These are phyloP conservation scores for Scaptomyza parva DNA, from an alignment of 2,888 invertebrate species.

Conservation along the genomic window DNA sequence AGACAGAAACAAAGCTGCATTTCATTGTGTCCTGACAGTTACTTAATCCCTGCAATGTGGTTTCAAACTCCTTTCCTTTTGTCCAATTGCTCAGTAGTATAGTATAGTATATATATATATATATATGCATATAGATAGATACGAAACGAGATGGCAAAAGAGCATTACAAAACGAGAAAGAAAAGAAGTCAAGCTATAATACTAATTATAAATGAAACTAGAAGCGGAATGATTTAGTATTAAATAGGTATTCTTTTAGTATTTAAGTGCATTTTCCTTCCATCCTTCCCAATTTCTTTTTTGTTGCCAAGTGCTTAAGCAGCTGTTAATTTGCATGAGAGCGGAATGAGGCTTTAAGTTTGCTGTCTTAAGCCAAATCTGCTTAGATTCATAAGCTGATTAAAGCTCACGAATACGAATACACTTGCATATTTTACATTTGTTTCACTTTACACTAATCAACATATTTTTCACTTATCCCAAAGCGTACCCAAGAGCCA, in stretches of 20 bases:
- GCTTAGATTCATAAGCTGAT: slow-evolving; percentile 40
- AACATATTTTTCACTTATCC: slow-evolving; percentile 71
- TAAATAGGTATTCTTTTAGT: not conserved
- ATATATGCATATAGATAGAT: too few species aligned
- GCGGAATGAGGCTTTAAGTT: slow-evolving; percentile 16
- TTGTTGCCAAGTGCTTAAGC: slow-evolving; percentile 34
- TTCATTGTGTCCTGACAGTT: slow-evolving; percentile 38
- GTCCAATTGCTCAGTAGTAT: not conserved
- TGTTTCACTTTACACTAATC: slow-evolving; percentile 65
- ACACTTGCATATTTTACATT: slow-evolving; percentile 49
- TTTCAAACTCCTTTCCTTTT: slow-evolving; percentile 23
- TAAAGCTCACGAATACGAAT: slow-evolving; percentile 34
- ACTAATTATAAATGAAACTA: slow-evolving; percentile 32
- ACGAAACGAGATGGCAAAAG: slow-evolving; percentile 5
- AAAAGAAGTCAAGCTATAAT: slow-evolving; percentile 19
- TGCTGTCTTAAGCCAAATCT: slow-evolving; percentile 16
- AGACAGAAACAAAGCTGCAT: slow-evolving; percentile 26
- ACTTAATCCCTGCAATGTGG: slow-evolving; percentile 44
- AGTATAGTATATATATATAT: not conserved
- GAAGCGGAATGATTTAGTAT: not conserved
- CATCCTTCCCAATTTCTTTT: not conserved
- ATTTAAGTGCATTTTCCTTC: not conserved
- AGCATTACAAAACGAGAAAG: not conserved
- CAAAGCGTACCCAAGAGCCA: slow-evolving; percentile 56
- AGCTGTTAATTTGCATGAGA: slow-evolving; percentile 66